These are phyloP conservation scores for Leptodactylus fallax DNA, from an alignment of 2,797 vertebrate species.

Conservation along the genomic window DNA sequence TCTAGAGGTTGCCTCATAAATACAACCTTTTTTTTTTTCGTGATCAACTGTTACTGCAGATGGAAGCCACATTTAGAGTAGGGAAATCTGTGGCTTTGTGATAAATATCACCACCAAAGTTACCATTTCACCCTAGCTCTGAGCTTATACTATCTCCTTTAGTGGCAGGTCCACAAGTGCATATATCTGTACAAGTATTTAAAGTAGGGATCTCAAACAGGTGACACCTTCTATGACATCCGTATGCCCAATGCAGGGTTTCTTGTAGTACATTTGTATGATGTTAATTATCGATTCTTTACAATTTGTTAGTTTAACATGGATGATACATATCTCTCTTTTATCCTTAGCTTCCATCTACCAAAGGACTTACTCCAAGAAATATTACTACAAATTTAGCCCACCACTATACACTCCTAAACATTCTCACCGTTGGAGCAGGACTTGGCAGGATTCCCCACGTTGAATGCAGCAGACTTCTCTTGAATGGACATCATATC, in stretches of 20 bases:
- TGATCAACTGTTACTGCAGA: no score
- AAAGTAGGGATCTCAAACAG: no score
- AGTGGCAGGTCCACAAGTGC: no score
- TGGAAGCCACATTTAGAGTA: no score
- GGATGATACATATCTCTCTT: not conserved
- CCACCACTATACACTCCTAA: slow-evolving; percentile 78
- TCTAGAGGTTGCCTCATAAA: no score
- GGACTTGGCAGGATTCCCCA: slow-evolving; percentile 80
- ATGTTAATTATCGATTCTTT: not conserved
- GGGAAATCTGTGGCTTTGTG: no score
- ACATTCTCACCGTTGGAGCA: slow-evolving; percentile 84
- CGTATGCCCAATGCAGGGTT: not conserved
- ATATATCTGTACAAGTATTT: no score
- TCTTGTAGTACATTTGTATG: not conserved
- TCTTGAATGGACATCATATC: slow-evolving; percentile 72
- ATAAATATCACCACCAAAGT: no score
- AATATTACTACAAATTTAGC: slow-evolving; percentile 85
- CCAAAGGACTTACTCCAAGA: slow-evolving; percentile 88
- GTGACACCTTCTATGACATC: not conserved
- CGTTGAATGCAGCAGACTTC: slow-evolving; percentile 78
- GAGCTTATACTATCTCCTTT: no score
- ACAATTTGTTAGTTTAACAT: not conserved
- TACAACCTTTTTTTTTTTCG: no score
- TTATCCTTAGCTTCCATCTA: slow-evolving; percentile 86
- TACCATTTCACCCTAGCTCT: no score